Base-by-base conservation (phyloP, 2,888 invertebrate species). In the Pardosa pseudoannulata region DNA sequence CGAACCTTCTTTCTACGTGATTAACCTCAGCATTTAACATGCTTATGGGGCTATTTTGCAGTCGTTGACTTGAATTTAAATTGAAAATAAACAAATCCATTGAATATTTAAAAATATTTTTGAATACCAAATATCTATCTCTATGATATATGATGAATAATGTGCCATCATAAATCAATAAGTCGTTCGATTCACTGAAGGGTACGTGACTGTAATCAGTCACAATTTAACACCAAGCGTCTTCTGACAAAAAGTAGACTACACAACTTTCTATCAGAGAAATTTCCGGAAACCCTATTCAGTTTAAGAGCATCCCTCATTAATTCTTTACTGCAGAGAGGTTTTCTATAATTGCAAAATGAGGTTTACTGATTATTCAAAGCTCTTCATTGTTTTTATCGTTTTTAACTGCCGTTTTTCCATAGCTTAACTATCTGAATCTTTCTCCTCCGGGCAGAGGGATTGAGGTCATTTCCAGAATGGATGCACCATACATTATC, bases 381-480 rank as follows among this genome's bases (percentile, higher is more conserved):
- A 67, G 28, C n/a, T 72, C 27, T 65, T 73, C 62, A 65, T 65
- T 65, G 72, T 80, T 80, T 73, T 74, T 81, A 68, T n/a, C 11
- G 39, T 72, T 28, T 64, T 68, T 28, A 50, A n/a, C 6, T 46
- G 46, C 7, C n/a, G 9, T 46, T 41, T 76, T 50, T 68, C 13
- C 29, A 65, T 27, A 27, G 28, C 50, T 68, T 68, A 76, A 76
- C 67, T 68, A 67, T 67, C 50, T 27, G 50, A 46, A 75, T 39
- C 64, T 29, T 65, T 65, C 16, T 65, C 76, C 50, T 13, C 27
- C 19, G 46, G 68, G 76, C 67, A 76, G 29, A 31, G n/a, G 39
- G 67, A 80, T 72, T 80, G 65, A 80, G 79, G 79, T 80, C 79
- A 71, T 31, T 29, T 79, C 41, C 32, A 68, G 36, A 70, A 70